Evolutionary conservation across 2,888 invertebrate genomes (phyloP), one percentile per base, ranked within the genome.

Genomic region (Xestobium rufovillosum): DNA sequence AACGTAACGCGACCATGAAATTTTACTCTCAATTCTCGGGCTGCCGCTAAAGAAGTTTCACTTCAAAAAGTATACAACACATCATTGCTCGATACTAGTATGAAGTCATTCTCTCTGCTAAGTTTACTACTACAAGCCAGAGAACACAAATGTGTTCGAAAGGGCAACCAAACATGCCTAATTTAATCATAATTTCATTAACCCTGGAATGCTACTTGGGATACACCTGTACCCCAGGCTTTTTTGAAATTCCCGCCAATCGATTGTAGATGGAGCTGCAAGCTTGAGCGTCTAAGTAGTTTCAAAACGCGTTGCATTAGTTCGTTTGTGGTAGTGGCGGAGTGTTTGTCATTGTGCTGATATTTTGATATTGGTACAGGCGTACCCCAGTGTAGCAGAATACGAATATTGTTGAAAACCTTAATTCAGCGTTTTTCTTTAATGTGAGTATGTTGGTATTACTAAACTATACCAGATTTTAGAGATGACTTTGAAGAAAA

Each of bases 171-270:
- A n/a, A n/a, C n/a, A n/a, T n/a, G n/a, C n/a, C n/a, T n/a, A n/a
- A n/a, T n/a, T n/a, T n/a, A n/a, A n/a, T n/a, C n/a, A n/a, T 13
- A 4, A 12, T 14, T 30, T 8, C 4, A 12, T 31, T 31, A 31
- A 31, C 17, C 31, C 31, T 31, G 11, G 16, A 31, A 31, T 31
- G 31, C 31, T 31, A 31, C 31, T 31, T 31, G 31, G 16, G 31
- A 17, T 31, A 31, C 3, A 31, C 4, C 17, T 31, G 15, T 31
- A 19, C 17, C 31, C 31, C 16, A 16, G 31, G 16, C 31, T 16
- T 31, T 13, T 31, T 15, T 31, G 17, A 31, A 31, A 31, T 3
- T 31, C 17, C 31, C 16, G 17, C 31, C 31, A 31, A 31, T 16
- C 31, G 31, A 17, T 12, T 16, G 17, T 31, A 31, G 17, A 31